phyloP scores from a whole-genome alignment of 1,140 invertebrate genomes.

The Sycophaga agraensis region DNA sequence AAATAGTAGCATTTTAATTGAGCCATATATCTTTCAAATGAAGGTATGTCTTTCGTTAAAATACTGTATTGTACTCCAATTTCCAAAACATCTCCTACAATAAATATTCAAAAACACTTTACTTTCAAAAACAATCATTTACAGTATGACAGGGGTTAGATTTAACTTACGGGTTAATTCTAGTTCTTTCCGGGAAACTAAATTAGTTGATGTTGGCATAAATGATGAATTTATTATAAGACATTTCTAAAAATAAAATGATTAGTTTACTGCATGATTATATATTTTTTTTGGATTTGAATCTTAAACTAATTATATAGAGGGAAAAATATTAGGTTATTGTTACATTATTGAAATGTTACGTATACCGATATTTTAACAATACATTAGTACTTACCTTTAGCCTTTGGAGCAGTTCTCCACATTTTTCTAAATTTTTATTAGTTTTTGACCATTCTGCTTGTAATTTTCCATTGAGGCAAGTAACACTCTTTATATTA shows the following conservation, averaged over 20 bases:
- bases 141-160: no score
- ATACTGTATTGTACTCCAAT: slow-evolving; percentile 96
- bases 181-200: slow-evolving; percentile 81
- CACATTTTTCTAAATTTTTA: slow-evolving; percentile 71
- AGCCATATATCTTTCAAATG: slow-evolving; percentile 94
- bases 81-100: slow-evolving; percentile 82
- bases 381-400: slow-evolving; percentile 51
- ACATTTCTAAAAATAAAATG: no score
- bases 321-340: slow-evolving; percentile 1
- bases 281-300: no score
- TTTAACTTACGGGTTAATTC: slow-evolving; percentile 74
- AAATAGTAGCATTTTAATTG: slow-evolving; percentile 97
- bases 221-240: slow-evolving; percentile 80
- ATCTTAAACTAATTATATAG: no score
- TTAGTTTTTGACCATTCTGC: slow-evolving; percentile 71
- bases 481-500: slow-evolving; percentile 67
- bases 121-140: no score
- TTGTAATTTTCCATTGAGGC: slow-evolving; percentile 73
- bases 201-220: slow-evolving; percentile 79
- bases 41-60: slow-evolving; percentile 83
- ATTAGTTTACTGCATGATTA: neutral
- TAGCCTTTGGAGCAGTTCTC: slow-evolving; percentile 70
- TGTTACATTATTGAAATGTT: no score
- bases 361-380: neutral
- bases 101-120: slow-evolving; percentile 28